Base-by-base conservation (phyloP, 2,888 invertebrate genomes). In the Scrobipalpa atriplicella region DNA sequence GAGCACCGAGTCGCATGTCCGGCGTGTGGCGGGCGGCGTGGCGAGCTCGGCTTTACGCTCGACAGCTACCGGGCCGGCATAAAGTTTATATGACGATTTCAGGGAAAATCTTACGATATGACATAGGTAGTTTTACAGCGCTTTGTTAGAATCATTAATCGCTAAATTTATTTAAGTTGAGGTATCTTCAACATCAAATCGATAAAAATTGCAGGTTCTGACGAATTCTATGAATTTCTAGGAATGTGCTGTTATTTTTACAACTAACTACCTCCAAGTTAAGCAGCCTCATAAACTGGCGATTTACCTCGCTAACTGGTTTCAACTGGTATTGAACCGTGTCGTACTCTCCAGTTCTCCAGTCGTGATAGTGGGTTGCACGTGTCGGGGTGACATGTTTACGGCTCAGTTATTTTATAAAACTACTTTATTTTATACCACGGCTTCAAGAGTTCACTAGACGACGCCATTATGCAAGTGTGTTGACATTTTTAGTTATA, bases 1-100 rank as follows among this genome's bases (percentile, higher is more conserved):
- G 61, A 61, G 61, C 58, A 58, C 5, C 41, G 61, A 61, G 61
- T 41, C 39, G 41, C 61, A 41, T 61, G 61, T 61, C 61, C 36
- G 58, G 18, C 52, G 19, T 52, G 52, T 6, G n/a, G 18, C 56
- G 56, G 29, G 56, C 56, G 29, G n/a, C 13, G 58, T 10, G 6
- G 60, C 60, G 38, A 16, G 13, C 8, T n/a, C 38, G 6, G 38
- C 7, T 13, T 36, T 36, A 16, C 60, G 10, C 60, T n/a, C 0
- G 36, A 38, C 60, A 6, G 38, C 19, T 54, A 54, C 54, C 19
- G 54, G 13, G 9, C 29, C 3, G 13, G 13, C 19, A 56, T 19
- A 10, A 29, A 56, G 21, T 56, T 56, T 56, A n/a, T n/a, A 56
- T 56, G 54, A 21, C 21, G 29, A 29, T 13, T 21, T 21, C 54